These are phyloP conservation scores for Leptopterna dolabrata DNA, from an alignment of 2,888 invertebrate species.

Conservation along the genomic window DNA sequence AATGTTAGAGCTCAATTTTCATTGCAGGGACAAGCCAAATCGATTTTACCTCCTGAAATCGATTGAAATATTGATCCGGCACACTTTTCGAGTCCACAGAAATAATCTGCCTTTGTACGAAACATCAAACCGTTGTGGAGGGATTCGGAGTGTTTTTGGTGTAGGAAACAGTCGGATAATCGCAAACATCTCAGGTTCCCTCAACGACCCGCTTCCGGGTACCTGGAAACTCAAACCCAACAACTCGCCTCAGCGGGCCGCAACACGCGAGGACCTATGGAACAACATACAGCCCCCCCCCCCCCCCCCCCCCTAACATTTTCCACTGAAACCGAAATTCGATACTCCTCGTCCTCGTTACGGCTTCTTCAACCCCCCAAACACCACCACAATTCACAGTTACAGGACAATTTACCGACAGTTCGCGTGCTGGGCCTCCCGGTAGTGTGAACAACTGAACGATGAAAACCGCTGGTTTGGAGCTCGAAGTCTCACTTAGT, in stretches of 20 bases:
- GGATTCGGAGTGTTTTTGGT: too few species aligned
- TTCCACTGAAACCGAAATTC: constrained; percentile 2
- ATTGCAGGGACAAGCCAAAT: too few species aligned
- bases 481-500: background rate
- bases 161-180: too few species aligned
- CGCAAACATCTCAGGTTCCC: too few species aligned
- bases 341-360: background rate
- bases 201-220: background rate
- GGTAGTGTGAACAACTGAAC: background rate
- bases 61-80: too few species aligned
- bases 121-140: too few species aligned
- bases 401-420: background rate
- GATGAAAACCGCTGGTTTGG: background rate
- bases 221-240: background rate
- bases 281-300: background rate
- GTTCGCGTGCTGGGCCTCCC: background rate
- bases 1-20: too few species aligned
- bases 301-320: too few species aligned
- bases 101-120: too few species aligned
- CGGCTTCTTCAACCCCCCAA: background rate
- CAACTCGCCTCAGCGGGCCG: background rate
- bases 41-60: too few species aligned
- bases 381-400: too few species aligned
- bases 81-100: too few species aligned
- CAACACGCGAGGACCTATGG: background rate